A percentile compares a stretch with the other conserved stretches of the same genome.
phyloP scores from a whole-genome alignment of 1,140 invertebrate genomes.

The Micrasema minimum region DNA sequence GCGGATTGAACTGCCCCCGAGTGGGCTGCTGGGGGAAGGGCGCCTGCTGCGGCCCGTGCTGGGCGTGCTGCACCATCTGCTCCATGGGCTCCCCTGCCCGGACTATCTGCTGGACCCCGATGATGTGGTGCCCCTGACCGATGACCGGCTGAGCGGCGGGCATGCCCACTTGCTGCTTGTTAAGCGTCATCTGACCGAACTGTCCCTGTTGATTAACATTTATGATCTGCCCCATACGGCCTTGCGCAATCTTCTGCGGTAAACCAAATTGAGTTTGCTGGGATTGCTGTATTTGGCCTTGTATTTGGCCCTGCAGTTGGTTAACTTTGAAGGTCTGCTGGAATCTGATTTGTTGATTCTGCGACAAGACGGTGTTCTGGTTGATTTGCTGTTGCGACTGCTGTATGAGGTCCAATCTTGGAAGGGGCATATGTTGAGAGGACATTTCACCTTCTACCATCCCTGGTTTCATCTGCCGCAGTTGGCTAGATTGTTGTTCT shows the following conservation, averaged over 20 bases:
- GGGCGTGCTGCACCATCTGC: slow-evolving; percentile 37
- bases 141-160: slow-evolving; percentile 36
- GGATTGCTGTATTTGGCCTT: slow-evolving; percentile 35
- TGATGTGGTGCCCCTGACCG: slow-evolving; percentile 21
- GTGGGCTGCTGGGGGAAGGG: slow-evolving; percentile 40
- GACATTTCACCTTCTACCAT: slow-evolving; percentile 22
- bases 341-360: slow-evolving; percentile 44
- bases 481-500: slow-evolving; percentile 31
- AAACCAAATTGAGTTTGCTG: slow-evolving; percentile 54
- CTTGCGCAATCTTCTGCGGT: slow-evolving; percentile 60
- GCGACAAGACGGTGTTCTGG: slow-evolving; percentile 32
- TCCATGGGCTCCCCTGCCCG: slow-evolving; percentile 34
- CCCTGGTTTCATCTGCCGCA: slow-evolving; percentile 25
- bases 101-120: slow-evolving; percentile 17
- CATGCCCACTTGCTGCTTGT: slow-evolving; percentile 30
- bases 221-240: slow-evolving; percentile 42
- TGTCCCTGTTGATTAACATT: slow-evolving; percentile 45
- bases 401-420: slow-evolving; percentile 40
- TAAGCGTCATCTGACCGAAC: slow-evolving; percentile 47
- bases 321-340: slow-evolving; percentile 41
- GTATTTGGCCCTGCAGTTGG: slow-evolving; percentile 37
- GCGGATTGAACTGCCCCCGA: slow-evolving; percentile 35
- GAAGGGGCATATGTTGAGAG: slow-evolving; percentile 33
- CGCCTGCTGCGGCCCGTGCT: not conserved
- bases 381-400: slow-evolving; percentile 40